Percentiles rank a stretch among this genome's conserved stretches.
Conservation (phyloP, 2,797 vertebrate species). For the Neosalanx taihuensis region DNA sequence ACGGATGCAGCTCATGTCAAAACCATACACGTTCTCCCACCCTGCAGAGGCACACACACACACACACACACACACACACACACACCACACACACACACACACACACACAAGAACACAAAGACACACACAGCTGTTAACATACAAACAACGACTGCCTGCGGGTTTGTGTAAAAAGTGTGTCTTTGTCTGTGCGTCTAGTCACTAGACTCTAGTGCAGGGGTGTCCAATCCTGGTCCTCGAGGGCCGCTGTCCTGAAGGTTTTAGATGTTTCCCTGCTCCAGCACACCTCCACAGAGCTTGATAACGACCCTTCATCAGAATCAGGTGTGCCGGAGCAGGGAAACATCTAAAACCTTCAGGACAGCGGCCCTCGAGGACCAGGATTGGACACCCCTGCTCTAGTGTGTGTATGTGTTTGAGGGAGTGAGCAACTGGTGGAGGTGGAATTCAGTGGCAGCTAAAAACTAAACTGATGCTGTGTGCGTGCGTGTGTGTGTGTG, state of each 20-base stretch:
- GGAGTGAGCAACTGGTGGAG: conserved; percentile 33
- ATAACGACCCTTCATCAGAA: too few relatives aligned
- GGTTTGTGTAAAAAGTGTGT: not conserved
- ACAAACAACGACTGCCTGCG: too few relatives aligned
- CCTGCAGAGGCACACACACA: conserved; percentile 68
- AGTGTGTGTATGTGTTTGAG: not conserved
- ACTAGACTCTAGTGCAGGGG: too few relatives aligned
- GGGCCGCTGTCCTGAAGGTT: too few relatives aligned
- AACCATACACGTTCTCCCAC: conserved; percentile 99
- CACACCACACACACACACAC: conserved; percentile 12
- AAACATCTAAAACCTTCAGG: too few relatives aligned
- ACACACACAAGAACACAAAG: not conserved
- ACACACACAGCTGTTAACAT: too few relatives aligned
- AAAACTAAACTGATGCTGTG: conserved; percentile 34
- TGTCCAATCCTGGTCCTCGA: too few relatives aligned
- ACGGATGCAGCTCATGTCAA: conserved; percentile 98
- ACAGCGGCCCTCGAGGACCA: too few relatives aligned
- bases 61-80: conserved; percentile 9
- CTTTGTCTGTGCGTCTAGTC: conserved; percentile 42
- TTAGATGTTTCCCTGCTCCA: too few relatives aligned
- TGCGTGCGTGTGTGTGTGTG: conserved; percentile 13
- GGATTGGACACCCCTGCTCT: too few relatives aligned
- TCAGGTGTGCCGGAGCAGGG: too few relatives aligned
- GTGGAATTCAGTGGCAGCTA: conserved; percentile 33
- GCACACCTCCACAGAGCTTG: too few relatives aligned